phyloP scores from a whole-genome alignment of 53 echinoderm and acorn worm species.

The Stichopus horrens region DNA sequence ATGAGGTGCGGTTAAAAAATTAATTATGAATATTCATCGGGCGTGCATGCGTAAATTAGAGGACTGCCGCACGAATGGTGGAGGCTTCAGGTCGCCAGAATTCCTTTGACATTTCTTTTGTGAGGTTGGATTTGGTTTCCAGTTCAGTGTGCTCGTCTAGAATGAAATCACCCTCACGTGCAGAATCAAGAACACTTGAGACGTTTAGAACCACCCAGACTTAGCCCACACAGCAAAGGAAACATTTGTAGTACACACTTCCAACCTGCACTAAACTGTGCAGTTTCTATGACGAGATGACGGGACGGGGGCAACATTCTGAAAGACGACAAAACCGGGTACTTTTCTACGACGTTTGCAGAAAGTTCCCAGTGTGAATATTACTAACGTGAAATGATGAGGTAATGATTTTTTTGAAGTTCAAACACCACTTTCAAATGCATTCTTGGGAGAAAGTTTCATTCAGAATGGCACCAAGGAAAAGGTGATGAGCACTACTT shows the following conservation, averaged over 20 bases:
- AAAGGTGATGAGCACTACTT: background rate
- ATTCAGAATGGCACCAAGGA: background rate
- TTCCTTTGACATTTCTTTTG: conserved; percentile 26
- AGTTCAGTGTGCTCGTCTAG: too few species aligned
- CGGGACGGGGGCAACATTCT: too few species aligned
- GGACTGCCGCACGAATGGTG: conserved; percentile 1
- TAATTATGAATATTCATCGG: conserved; percentile 7
- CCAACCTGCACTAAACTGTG: too few species aligned
- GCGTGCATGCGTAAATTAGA: conserved; percentile 25
- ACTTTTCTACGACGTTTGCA: too few species aligned
- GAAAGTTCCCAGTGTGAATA: background rate
- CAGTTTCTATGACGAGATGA: too few species aligned
- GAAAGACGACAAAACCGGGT: too few species aligned
- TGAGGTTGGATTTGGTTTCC: background rate
- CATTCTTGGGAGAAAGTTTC: background rate
- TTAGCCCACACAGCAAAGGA: too few species aligned
- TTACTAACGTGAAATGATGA: background rate
- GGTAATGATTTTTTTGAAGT: background rate
- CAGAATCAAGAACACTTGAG: too few species aligned
- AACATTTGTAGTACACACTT: too few species aligned
- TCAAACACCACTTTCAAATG: conserved; percentile 3
- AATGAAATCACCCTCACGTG: too few species aligned
- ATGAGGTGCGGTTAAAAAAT: background rate
- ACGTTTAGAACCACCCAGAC: too few species aligned
- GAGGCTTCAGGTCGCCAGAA: conserved; percentile 39